Percentiles rank a stretch among this genome's conserved stretches.
Evolutionary conservation across 2,113 vertebrate species (phyloP).

Genomic region (Psilopogon haemacephalus): DNA sequence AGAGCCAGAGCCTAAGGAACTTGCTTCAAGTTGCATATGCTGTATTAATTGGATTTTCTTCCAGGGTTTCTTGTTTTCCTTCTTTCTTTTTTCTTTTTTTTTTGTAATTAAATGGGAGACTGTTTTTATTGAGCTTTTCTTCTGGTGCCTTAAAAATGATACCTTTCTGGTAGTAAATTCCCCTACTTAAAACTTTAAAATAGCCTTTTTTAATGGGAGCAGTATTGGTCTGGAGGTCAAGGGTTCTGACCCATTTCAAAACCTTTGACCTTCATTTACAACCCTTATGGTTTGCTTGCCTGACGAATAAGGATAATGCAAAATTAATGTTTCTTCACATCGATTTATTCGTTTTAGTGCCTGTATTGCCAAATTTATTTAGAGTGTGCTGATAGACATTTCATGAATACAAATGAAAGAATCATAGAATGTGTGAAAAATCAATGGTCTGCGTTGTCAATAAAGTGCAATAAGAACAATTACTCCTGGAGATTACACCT

Average conservation of each 20-base stretch:
- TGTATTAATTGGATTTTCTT: slow-evolving; percentile 3
- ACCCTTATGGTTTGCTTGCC: slow-evolving; percentile 83
- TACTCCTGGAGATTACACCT: slow-evolving; percentile 79
- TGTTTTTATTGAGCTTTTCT: slow-evolving; percentile 74
- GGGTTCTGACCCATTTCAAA: slow-evolving; percentile 86
- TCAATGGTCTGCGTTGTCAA: slow-evolving; percentile 85
- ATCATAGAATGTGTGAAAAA: slow-evolving; percentile 92
- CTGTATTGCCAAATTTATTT: slow-evolving; percentile 95
- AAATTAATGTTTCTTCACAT: slow-evolving; percentile 97
- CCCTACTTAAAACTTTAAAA: slow-evolving; percentile 83
- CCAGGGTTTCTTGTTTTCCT: slow-evolving; percentile 54
- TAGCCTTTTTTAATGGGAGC: slow-evolving; percentile 84
- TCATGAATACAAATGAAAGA: slow-evolving; percentile 99
- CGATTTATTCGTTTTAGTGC: slow-evolving; percentile 88
- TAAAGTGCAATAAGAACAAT: slow-evolving; percentile 81
- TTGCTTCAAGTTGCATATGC: neutral
- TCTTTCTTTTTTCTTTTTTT: slow-evolving; percentile 67
- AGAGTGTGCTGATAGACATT: slow-evolving; percentile 87
- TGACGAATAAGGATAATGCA: slow-evolving; percentile 95
- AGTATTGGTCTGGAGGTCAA: slow-evolving; percentile 91
- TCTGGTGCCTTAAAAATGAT: slow-evolving; percentile 75
- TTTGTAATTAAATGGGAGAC: slow-evolving; percentile 74
- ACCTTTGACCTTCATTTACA: slow-evolving; percentile 91
- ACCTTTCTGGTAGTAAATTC: slow-evolving; percentile 80
- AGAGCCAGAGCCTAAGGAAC: neutral